Base-by-base conservation (phyloP, 92 coral and sea anemone genomes). In the Meandrina meandrites region DNA sequence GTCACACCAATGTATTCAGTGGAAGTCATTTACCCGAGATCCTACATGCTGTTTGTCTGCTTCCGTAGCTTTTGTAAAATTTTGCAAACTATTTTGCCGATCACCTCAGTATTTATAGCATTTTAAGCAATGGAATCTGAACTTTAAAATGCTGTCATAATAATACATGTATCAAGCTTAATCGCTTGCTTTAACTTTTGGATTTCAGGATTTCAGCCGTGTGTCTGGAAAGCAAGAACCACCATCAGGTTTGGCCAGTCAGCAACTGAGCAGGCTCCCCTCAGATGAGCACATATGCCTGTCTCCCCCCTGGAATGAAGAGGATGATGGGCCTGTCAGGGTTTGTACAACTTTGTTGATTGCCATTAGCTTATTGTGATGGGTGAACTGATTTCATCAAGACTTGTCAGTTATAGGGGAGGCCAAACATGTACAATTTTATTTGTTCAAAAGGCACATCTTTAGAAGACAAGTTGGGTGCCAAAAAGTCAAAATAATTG, bases 231-330 rank as follows among this genome's bases (percentile, higher is more conserved):
- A 94, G 67, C 94, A 93, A 70, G 98, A 93, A 78, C 87, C 94
- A 14, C 96, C 93, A 8, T 94, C 98, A 53, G 98, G 98, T 22
- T 88, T 89, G 35, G 88, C 94, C 0, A 96, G 99, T 85, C 96
- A 95, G 84, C 97, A 94, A 58, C 75, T 97, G 47, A 97, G 99
- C 82, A 90, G 99, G 81, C 81, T 97, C 73, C 99, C 99, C 1
- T 97, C 99, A 48, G 98, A 97, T 83, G 99, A 97, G 77, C 92
- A 97, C 79, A 79, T 97, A 32, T 97, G 99, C 51, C 84, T 97
- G 48, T 97, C 99, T 42, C 99, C 99, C 53, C 99, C 98, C 76
- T 97, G 94, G 94, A 87, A 85, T 87, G 98, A 93, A 31, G 99
- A 92, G 80, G 99, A 97, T 50, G 99, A 97, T 95, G 98, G 97